A percentile compares a stretch with the other conserved stretches of the same genome.
These are phyloP conservation scores for Danio tinwini DNA, from an alignment of 2,797 vertebrate species.

Conservation along the genomic window DNA sequence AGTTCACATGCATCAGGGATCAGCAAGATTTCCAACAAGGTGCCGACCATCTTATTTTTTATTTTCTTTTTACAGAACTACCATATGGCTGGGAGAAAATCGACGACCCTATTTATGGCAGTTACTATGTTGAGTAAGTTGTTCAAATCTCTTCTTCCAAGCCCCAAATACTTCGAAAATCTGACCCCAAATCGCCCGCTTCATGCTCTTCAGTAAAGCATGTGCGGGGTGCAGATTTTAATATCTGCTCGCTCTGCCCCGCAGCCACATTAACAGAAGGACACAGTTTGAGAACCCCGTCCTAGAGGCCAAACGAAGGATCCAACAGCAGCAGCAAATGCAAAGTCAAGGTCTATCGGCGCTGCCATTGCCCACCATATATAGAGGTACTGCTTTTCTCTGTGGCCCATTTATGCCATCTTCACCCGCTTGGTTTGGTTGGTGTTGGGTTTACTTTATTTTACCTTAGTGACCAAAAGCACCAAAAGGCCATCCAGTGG, in stretches of 20 bases:
- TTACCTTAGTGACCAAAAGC: slow-evolving; percentile 11
- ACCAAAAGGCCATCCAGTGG: slow-evolving; percentile 24
- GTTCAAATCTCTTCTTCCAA: slow-evolving; percentile 54
- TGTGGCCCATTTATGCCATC: slow-evolving; percentile 39
- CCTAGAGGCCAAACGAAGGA: slow-evolving; percentile 96
- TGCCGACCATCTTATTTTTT: slow-evolving; percentile 71
- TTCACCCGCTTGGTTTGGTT: slow-evolving; percentile 12
- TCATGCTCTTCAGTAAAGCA: slow-evolving; percentile 11
- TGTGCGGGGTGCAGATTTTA: slow-evolving; percentile 5
- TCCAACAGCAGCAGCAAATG: slow-evolving; percentile 96
- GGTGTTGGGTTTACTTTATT: slow-evolving; percentile 12
- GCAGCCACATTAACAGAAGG: slow-evolving; percentile 98
- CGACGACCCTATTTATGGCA: slow-evolving; percentile 92
- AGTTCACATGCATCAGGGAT: neutral
- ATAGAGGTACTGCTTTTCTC: slow-evolving; percentile 62
- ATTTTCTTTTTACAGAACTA: slow-evolving; percentile 79
- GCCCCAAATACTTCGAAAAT: slow-evolving; percentile 34
- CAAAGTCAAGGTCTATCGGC: slow-evolving; percentile 94
- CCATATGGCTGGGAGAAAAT: slow-evolving; percentile 97
- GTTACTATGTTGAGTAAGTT: slow-evolving; percentile 95
- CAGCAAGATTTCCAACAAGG: slow-evolving; percentile 13
- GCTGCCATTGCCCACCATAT: slow-evolving; percentile 84
- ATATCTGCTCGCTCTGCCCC: slow-evolving; percentile 48
- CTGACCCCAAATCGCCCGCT: neutral
- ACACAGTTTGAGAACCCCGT: slow-evolving; percentile 99